Conservation (phyloP, 2,888 invertebrate species). For the Amorpha juglandis region DNA sequence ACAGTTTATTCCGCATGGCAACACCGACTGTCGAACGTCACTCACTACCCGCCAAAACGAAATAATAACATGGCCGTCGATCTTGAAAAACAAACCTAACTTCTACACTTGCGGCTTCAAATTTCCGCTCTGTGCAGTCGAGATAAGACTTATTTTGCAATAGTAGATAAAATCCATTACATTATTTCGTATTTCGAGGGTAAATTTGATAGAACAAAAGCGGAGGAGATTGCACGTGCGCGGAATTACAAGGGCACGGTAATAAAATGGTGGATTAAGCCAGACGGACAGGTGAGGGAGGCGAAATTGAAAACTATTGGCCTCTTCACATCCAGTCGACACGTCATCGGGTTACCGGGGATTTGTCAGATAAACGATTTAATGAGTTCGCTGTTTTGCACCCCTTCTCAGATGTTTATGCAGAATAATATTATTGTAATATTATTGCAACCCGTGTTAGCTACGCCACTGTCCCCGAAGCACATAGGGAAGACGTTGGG, state of each 20-base stretch:
- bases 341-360: slow-evolving; percentile 59
- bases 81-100: slow-evolving; percentile 41
- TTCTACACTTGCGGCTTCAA: slow-evolving; percentile 37
- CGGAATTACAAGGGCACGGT: slow-evolving; percentile 71
- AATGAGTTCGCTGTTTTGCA: slow-evolving; percentile 27
- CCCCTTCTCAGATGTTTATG: not conserved
- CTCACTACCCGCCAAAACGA: slow-evolving; percentile 80
- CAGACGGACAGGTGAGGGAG: slow-evolving; percentile 76
- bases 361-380: slow-evolving; percentile 48
- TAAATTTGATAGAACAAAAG: slow-evolving; percentile 78
- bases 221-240: slow-evolving; percentile 72
- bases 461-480: too few species aligned
- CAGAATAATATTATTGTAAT: too few species aligned
- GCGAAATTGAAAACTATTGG: slow-evolving; percentile 79
- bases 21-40: slow-evolving; percentile 79
- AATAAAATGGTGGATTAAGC: slow-evolving; percentile 81
- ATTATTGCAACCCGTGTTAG: too few species aligned
- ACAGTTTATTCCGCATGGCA: slow-evolving; percentile 84
- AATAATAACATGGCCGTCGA: slow-evolving; percentile 73
- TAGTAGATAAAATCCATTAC: slow-evolving; percentile 27
- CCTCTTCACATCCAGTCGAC: slow-evolving; percentile 67
- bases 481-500: too few species aligned
- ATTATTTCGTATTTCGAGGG: slow-evolving; percentile 39
- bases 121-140: slow-evolving; percentile 34
- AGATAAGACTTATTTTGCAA: slow-evolving; percentile 38